phyloP scores from a whole-genome alignment of 2,797 vertebrate species.

The Fringilla coelebs region DNA sequence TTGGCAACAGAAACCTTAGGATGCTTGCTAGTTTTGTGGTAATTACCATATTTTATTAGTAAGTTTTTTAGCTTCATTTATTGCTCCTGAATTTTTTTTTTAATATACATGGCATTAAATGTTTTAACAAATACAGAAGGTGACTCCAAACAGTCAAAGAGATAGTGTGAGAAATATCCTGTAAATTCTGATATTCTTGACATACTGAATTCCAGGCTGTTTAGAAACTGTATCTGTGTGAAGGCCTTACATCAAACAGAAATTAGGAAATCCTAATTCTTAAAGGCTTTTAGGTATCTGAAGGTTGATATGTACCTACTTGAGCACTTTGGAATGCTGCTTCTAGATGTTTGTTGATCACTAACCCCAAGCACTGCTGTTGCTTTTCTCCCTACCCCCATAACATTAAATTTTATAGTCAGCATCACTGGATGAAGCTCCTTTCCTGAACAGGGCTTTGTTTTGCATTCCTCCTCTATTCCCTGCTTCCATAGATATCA shows the following conservation, averaged over 20 bases:
- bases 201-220: neutral
- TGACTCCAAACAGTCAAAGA: neutral
- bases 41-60: neutral
- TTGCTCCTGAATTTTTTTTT: neutral
- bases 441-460: neutral
- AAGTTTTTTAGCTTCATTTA: neutral
- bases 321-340: neutral
- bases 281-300: neutral
- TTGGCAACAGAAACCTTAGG: neutral
- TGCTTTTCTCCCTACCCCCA: neutral
- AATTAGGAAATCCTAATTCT: neutral
- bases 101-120: neutral
- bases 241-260: neutral
- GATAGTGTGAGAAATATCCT: neutral
- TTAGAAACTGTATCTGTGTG: neutral
- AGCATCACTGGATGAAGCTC: neutral
- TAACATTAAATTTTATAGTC: neutral
- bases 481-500: neutral
- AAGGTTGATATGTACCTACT: neutral
- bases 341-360: neutral
- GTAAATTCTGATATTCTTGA: neutral
- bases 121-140: neutral
- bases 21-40: neutral
- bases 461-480: neutral
- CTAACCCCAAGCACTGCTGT: neutral